These are phyloP conservation scores for Hippocampus abdominalis DNA, from an alignment of 2,113 vertebrate species.

Conservation along the genomic window DNA sequence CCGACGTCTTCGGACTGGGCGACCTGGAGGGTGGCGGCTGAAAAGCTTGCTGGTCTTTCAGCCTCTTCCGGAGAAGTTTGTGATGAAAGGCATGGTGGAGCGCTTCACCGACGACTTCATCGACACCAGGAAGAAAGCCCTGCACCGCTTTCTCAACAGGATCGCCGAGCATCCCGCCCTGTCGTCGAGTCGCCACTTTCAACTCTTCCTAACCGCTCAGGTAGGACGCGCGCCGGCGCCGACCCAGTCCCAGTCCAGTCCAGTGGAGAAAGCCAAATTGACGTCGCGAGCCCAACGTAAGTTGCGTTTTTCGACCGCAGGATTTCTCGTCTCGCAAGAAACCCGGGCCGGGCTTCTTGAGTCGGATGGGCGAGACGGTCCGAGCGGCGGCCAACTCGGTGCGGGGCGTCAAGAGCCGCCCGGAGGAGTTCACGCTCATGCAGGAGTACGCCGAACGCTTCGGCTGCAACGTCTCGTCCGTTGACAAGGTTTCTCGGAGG, in stretches of 20 bases:
- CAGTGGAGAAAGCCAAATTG: too few relatives aligned
- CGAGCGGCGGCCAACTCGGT: slow-evolving; percentile 83
- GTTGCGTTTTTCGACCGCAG: slow-evolving; percentile 57
- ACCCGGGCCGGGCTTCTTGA: slow-evolving; percentile 85
- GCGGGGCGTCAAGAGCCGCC: slow-evolving; percentile 82
- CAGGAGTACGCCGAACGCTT: slow-evolving; percentile 85
- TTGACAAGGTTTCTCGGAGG: slow-evolving; percentile 91
- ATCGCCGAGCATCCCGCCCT: slow-evolving; percentile 89
- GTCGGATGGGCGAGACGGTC: slow-evolving; percentile 87
- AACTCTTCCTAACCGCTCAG: slow-evolving; percentile 88
- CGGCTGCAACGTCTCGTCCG: slow-evolving; percentile 80
- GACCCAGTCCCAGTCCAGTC: too few relatives aligned
- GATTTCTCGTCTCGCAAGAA: slow-evolving; percentile 86
- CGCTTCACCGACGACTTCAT: slow-evolving; percentile 93
- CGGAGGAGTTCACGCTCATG: slow-evolving; percentile 82
- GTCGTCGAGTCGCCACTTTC: slow-evolving; percentile 86
- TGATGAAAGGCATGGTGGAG: slow-evolving; percentile 95
- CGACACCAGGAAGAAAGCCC: slow-evolving; percentile 85
- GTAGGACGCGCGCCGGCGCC: slow-evolving; percentile 30
- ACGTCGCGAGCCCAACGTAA: background rate
- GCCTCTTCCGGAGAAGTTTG: slow-evolving; percentile 96
- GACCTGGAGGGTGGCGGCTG: background rate
- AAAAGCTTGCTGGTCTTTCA: slow-evolving; percentile 39
- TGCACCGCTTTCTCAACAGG: slow-evolving; percentile 88
- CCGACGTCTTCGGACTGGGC: too few relatives aligned